Evolutionary conservation across 2,113 vertebrate species (phyloP).

Genomic region (Dascyllus trimaculatus): DNA sequence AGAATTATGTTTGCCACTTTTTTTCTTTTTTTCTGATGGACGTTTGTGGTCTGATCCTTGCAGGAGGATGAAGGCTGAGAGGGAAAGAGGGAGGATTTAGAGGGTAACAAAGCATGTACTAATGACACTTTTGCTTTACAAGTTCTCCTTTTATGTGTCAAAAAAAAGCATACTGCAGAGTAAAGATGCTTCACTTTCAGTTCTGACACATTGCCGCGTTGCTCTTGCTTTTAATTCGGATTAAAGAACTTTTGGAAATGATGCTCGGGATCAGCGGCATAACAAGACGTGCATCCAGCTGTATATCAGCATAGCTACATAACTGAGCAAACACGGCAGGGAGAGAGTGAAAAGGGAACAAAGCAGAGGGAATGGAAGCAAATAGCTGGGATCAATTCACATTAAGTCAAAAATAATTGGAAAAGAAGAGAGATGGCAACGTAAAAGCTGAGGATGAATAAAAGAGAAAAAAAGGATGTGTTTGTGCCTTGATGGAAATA

Average conservation of each 20-base stretch:
- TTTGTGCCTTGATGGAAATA: not conserved
- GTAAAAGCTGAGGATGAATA: not conserved
- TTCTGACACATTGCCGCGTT: not conserved
- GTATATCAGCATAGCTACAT: not conserved
- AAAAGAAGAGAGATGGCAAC: not conserved
- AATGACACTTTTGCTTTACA: constrained; percentile 18
- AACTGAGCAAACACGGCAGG: not conserved
- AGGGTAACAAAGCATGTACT: constrained; percentile 4
- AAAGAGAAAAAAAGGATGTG: not conserved
- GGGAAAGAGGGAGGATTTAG: constrained; percentile 28
- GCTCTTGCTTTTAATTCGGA: constrained; percentile 1
- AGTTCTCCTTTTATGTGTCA: constrained; percentile 17
- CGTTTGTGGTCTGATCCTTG: constrained; percentile 23
- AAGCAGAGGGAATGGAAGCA: not conserved
- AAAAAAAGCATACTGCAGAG: not conserved
- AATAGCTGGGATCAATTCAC: no score
- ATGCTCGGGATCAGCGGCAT: not conserved
- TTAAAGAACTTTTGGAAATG: constrained; percentile 9
- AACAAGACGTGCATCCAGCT: not conserved
- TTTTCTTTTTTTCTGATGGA: constrained; percentile 30
- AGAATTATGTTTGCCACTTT: constrained; percentile 5
- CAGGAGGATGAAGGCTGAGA: constrained; percentile 11
- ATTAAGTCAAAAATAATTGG: no score
- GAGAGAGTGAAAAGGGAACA: not conserved
- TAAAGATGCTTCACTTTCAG: constrained; percentile 17